Percentiles rank a stretch among this genome's conserved stretches.
Evolutionary conservation across 1,140 invertebrate species (phyloP).

Genomic region (Cyclina sinensis): DNA sequence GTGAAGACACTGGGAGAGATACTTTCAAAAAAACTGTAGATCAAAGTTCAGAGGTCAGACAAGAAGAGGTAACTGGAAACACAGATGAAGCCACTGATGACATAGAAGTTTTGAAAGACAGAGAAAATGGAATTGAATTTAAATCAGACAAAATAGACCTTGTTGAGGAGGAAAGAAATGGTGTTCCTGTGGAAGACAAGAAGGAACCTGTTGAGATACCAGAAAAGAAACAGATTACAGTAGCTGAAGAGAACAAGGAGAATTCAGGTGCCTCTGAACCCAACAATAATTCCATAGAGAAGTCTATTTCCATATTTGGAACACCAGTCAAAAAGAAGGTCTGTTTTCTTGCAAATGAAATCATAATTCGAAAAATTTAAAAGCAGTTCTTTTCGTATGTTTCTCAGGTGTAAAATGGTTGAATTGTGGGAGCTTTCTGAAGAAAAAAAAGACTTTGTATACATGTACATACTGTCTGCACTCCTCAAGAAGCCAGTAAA

Average conservation of each 20-base stretch:
- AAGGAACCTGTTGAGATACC: background rate
- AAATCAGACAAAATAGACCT: background rate
- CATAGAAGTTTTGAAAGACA: background rate
- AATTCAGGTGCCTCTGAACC: background rate
- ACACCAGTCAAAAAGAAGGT: conserved; percentile 42
- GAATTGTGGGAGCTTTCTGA: too few species aligned
- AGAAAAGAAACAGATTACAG: background rate
- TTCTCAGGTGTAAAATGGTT: too few species aligned
- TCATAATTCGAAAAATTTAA: too few species aligned
- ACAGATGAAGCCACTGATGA: background rate
- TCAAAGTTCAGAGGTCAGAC: background rate
- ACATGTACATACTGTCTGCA: too few species aligned
- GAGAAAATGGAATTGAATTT: conserved; percentile 4
- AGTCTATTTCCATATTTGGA: conserved; percentile 52
- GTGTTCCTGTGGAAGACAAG: background rate
- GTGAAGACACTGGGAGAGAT: background rate
- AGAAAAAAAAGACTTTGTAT: too few species aligned
- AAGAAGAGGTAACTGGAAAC: conserved; percentile 5
- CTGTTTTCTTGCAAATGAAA: background rate
- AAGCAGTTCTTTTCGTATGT: too few species aligned
- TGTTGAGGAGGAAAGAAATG: background rate
- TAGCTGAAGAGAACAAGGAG: background rate
- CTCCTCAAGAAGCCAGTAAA: too few species aligned
- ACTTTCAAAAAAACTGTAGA: background rate
- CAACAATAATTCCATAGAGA: conserved; percentile 24